Evolutionary conservation across 1,140 invertebrate genomes (phyloP).

Genomic region (Camponotus floridanus): DNA sequence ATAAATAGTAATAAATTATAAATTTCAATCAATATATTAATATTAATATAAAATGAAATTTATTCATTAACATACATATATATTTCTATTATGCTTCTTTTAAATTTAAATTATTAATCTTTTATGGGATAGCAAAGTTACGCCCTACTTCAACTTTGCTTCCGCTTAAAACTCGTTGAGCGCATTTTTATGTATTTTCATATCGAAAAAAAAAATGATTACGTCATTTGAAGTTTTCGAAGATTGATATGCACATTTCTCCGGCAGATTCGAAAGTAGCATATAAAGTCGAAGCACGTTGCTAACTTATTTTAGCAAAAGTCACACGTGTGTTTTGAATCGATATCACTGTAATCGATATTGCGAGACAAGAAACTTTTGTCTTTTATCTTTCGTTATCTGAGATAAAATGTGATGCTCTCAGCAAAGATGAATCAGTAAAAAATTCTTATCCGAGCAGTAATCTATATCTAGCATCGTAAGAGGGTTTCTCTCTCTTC

Average conservation of each 20-base stretch:
- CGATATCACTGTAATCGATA: constrained; percentile 43
- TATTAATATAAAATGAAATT: too few relatives aligned
- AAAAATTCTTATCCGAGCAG: constrained; percentile 44
- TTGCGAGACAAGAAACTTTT: constrained; percentile 31
- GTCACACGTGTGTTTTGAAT: constrained; percentile 37
- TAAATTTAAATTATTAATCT: background rate
- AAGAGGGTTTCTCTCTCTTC: background rate
- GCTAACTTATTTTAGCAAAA: constrained; percentile 34
- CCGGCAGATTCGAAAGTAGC: background rate
- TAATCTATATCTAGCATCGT: constrained; percentile 41
- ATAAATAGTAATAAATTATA: background rate
- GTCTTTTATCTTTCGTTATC: constrained; percentile 16
- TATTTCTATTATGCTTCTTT: background rate
- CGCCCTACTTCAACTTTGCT: background rate
- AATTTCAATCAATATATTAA: background rate
- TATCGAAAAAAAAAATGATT: constrained; percentile 1
- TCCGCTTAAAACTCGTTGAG: background rate
- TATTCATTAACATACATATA: background rate
- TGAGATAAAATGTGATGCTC: constrained; percentile 21
- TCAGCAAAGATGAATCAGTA: constrained; percentile 40
- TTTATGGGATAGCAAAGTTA: background rate
- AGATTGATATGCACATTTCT: constrained; percentile 14
- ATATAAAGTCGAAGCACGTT: background rate
- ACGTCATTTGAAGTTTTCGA: constrained; percentile 7
- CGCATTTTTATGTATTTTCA: background rate